phyloP scores from a whole-genome alignment of 2,113 vertebrate genomes.

The Neopipo cinnamomea region DNA sequence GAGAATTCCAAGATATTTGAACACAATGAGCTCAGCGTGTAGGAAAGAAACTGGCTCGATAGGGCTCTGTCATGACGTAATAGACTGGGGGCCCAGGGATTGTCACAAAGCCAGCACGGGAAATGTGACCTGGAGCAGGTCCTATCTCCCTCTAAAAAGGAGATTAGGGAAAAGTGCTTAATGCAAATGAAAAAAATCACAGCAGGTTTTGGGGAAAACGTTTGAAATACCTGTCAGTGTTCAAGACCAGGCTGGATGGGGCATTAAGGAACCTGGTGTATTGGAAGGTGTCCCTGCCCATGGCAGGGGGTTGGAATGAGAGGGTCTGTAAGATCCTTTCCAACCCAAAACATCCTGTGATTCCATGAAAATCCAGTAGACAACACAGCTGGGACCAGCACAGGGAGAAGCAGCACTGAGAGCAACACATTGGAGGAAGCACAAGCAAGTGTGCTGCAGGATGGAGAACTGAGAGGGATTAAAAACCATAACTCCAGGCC shows the following conservation, averaged over 20 bases:
- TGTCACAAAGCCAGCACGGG: neutral
- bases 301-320: neutral
- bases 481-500: neutral
- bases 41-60: neutral
- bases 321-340: neutral
- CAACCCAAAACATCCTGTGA: neutral
- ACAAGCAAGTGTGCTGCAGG: neutral
- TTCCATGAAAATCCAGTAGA: rapidly evolving
- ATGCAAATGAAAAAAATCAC: neutral
- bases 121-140: neutral
- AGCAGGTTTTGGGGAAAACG: neutral
- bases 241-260: neutral
- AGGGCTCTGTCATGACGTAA: neutral
- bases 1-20: neutral
- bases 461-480: neutral
- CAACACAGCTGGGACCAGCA: neutral
- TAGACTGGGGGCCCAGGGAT: neutral
- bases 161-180: neutral
- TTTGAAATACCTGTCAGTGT: neutral
- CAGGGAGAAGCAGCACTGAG: neutral
- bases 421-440: neutral
- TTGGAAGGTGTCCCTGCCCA: neutral
- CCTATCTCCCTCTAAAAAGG: neutral
- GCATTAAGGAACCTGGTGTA: neutral
- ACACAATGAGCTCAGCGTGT: neutral